Conservation (phyloP, 92 coral and sea anemone genomes). For the Phymanthus crucifer region DNA sequence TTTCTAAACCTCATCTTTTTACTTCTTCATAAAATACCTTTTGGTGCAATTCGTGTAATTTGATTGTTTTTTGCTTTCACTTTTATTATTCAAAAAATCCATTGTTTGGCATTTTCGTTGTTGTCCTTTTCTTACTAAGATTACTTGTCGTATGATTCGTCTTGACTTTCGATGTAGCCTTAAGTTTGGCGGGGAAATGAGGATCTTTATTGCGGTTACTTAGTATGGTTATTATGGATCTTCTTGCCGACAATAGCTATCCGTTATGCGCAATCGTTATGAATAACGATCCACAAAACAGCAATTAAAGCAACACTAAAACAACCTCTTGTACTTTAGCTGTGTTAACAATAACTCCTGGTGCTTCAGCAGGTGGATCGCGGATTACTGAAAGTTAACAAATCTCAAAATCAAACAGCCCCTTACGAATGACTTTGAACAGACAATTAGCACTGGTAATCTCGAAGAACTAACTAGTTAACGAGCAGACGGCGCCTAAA, state of each 20-base stretch:
- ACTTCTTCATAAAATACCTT: too few species aligned
- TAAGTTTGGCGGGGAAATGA: not conserved
- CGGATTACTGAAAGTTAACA: not conserved
- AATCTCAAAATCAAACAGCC: not conserved
- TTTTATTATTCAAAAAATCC: not conserved
- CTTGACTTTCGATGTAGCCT: not conserved
- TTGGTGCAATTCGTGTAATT: too few species aligned
- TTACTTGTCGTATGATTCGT: not conserved
- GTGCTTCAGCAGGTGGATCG: not conserved
- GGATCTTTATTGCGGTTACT: not conserved
- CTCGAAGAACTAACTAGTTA: not conserved
- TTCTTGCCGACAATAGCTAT: not conserved
- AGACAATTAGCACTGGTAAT: not conserved
- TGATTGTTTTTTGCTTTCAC: too few species aligned
- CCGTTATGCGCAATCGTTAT: not conserved
- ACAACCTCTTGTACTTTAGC: not conserved
- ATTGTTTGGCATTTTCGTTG: not conserved
- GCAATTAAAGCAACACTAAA: not conserved
- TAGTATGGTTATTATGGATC: not conserved
- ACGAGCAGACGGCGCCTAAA: constrained; percentile 1
- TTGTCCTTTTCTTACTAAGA: not conserved
- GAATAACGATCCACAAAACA: constrained; percentile 1
- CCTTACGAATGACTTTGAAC: not conserved
- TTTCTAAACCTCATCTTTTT: too few species aligned
- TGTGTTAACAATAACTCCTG: not conserved